Evolutionary conservation across 2,113 vertebrate species (phyloP).

Genomic region (Bos taurus): DNA sequence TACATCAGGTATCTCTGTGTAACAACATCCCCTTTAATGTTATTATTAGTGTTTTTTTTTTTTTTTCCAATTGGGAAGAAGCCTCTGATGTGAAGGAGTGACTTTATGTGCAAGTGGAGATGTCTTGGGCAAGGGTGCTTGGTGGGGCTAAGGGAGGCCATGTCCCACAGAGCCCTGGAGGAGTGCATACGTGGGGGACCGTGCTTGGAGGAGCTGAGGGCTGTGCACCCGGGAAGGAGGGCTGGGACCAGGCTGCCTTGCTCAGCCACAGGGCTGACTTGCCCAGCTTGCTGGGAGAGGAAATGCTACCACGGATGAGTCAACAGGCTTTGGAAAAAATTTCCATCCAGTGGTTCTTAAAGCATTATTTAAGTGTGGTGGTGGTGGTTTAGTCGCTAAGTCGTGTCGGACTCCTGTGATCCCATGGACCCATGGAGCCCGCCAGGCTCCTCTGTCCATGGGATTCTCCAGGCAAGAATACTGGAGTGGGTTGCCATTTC

Average conservation of each 20-base stretch:
- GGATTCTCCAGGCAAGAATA: not conserved
- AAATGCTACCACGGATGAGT: not conserved
- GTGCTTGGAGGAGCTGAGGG: not conserved
- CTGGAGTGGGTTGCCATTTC: not conserved
- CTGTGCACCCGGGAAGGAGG: not conserved
- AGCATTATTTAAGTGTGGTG: not conserved
- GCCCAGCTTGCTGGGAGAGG: not conserved
- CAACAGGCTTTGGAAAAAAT: not conserved
- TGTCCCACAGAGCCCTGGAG: not conserved
- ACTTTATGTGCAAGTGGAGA: not conserved
- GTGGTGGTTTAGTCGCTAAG: not conserved
- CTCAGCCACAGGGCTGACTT: not conserved
- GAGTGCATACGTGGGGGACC: not conserved
- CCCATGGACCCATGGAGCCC: not conserved
- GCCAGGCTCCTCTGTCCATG: not conserved
- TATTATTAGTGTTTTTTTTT: no score
- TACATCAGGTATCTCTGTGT: not conserved
- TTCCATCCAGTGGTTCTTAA: not conserved
- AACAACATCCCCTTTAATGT: not conserved
- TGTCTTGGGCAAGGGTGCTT: not conserved
- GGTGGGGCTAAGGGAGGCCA: not conserved
- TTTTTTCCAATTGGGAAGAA: not conserved
- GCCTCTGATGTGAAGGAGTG: not conserved
- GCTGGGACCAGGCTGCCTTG: not conserved
- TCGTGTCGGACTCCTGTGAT: not conserved